Evolutionary conservation across 2,888 invertebrate genomes (phyloP).

Genomic region (Laothoe populi): DNA sequence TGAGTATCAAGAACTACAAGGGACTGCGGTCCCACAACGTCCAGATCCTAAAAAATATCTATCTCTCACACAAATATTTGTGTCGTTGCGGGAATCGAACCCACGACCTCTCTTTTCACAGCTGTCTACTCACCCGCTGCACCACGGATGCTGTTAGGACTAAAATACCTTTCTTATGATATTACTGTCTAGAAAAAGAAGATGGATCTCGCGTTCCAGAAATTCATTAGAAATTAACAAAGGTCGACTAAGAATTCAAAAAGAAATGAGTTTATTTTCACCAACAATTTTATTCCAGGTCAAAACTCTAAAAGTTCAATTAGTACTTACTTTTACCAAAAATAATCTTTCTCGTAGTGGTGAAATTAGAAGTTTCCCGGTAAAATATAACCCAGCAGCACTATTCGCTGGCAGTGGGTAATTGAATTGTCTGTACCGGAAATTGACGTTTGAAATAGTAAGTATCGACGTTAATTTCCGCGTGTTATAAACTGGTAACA

Average conservation of each 20-base stretch:
- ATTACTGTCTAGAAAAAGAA: too few species aligned
- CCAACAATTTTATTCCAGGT: not conserved
- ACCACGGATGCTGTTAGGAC: too few species aligned
- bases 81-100: too few species aligned
- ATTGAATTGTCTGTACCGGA: slow-evolving; percentile 45
- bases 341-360: not conserved
- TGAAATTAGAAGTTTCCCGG: slow-evolving; percentile 2
- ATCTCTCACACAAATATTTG: too few species aligned
- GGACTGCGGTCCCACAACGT: too few species aligned
- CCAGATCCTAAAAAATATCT: too few species aligned
- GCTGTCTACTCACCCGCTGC: too few species aligned
- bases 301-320: not conserved
- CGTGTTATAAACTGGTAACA: slow-evolving; percentile 11
- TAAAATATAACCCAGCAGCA: slow-evolving; percentile 1
- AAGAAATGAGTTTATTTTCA: not conserved
- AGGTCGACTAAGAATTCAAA: not conserved
- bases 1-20: too few species aligned
- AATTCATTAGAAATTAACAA: not conserved
- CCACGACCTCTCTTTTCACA: too few species aligned
- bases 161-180: too few species aligned
- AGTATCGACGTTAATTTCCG: slow-evolving; percentile 39
- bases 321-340: slow-evolving; percentile 14
- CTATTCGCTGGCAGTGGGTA: slow-evolving; percentile 30
- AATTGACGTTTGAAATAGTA: slow-evolving; percentile 37
- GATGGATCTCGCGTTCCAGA: too few species aligned